Evolutionary conservation across 2,797 vertebrate genomes (phyloP).

Genomic region (Alcedo quadribrachys): DNA sequence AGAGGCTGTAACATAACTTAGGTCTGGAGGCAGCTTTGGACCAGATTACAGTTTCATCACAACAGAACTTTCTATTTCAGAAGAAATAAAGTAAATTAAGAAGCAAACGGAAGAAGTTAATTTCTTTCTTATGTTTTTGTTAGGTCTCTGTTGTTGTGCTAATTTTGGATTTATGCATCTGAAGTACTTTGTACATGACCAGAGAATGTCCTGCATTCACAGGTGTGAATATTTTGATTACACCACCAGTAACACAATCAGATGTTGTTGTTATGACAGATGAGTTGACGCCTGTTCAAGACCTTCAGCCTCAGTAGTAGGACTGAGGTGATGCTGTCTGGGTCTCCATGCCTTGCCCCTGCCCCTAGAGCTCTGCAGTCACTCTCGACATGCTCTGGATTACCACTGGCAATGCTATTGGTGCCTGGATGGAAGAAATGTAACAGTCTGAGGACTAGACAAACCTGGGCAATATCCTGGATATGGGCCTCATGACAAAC

Average conservation of each 20-base stretch:
- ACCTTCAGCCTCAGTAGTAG: background rate
- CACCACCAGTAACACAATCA: background rate
- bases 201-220: background rate
- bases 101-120: background rate
- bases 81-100: background rate
- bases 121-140: background rate
- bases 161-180: fast-evolving
- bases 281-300: fast-evolving
- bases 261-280: background rate
- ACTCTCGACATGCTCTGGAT: background rate
- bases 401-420: background rate
- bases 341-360: fast-evolving
- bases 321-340: fast-evolving
- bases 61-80: background rate
- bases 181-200: background rate
- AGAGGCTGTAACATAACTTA: background rate
- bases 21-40: background rate
- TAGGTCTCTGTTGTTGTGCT: background rate
- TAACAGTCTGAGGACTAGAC: background rate
- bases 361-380: background rate
- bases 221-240: background rate
- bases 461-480: background rate
- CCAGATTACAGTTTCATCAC: background rate
- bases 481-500: background rate
- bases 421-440: background rate